phyloP scores from a whole-genome alignment of 2,888 invertebrate species.

The Eupsilia transversa region DNA sequence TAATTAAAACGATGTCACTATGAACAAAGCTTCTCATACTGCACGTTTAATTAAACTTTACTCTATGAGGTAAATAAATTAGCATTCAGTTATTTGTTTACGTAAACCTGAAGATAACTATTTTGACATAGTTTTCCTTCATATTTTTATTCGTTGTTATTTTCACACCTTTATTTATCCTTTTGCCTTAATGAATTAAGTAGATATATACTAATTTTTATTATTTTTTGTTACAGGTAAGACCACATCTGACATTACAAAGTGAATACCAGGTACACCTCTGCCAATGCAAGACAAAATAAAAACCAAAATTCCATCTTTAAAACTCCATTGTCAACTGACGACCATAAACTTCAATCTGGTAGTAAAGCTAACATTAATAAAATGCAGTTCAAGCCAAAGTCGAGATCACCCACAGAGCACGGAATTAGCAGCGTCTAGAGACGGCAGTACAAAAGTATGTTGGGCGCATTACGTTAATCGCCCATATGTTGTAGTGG shows the following conservation, averaged over 20 bases:
- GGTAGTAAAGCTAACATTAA: not conserved
- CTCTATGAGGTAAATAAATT: not conserved
- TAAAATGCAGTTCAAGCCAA: slow-evolving; percentile 26
- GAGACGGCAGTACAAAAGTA: not conserved
- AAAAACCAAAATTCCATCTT: slow-evolving; percentile 1
- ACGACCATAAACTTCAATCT: slow-evolving; percentile 12
- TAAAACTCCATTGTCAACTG: not conserved
- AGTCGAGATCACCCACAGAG: not conserved
- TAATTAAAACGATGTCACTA: slow-evolving; percentile 5
- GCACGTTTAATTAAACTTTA: not conserved
- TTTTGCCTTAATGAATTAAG: not conserved
- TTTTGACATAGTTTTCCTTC: not conserved
- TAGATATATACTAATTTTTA: too few relatives aligned
- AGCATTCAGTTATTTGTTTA: not conserved
- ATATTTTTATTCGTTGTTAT: not conserved
- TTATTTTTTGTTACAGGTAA: slow-evolving; percentile 51
- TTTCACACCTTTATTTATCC: not conserved
- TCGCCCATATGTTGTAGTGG: too few relatives aligned
- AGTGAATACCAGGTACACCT: not conserved
- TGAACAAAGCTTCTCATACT: not conserved
- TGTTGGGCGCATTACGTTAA: not conserved
- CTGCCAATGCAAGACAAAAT: not conserved
- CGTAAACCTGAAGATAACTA: not conserved
- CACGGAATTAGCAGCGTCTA: not conserved
- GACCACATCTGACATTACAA: not conserved